phyloP scores from a whole-genome alignment of 2,797 vertebrate genomes.

The Knipowitschia caucasica region DNA sequence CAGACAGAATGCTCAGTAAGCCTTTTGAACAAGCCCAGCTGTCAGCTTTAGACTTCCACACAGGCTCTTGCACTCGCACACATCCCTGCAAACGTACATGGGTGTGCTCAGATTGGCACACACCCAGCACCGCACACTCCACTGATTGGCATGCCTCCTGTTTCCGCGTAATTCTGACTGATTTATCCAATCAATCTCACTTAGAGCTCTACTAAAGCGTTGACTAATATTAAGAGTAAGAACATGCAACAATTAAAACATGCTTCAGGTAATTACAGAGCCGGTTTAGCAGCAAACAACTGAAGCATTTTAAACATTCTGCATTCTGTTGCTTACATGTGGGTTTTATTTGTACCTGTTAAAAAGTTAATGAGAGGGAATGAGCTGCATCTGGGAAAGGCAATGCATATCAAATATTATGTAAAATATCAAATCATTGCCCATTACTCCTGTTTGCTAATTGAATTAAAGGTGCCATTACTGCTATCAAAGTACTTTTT shows the following conservation, averaged over 20 bases:
- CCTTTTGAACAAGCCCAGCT: conserved; percentile 76
- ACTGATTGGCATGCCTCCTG: conserved; percentile 75
- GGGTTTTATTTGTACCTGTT: conserved; percentile 58
- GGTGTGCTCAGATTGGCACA: conserved; percentile 44
- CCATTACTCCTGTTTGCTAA: conserved; percentile 33
- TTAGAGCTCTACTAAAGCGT: conserved; percentile 69
- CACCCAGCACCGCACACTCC: conserved; percentile 47
- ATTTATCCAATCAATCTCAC: conserved; percentile 78
- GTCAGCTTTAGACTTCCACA: conserved; percentile 62
- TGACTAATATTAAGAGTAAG: conserved; percentile 75
- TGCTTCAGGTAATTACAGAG: conserved; percentile 82
- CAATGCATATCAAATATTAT: conserved; percentile 40
- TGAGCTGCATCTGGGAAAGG: conserved; percentile 50
- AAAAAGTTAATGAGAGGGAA: conserved; percentile 55
- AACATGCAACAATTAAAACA: conserved; percentile 79
- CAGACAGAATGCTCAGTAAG: conserved; percentile 72
- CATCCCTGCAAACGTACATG: conserved; percentile 42
- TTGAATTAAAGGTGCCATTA: conserved; percentile 36
- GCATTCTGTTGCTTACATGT: conserved; percentile 34
- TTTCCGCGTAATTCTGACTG: conserved; percentile 71
- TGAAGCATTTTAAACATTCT: conserved; percentile 63
- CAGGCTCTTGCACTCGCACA: conserved; percentile 23
- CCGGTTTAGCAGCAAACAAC: conserved; percentile 82
- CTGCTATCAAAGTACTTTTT: conserved; percentile 18
- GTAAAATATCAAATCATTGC: conserved; percentile 54